Evolutionary conservation across 2,888 invertebrate species (phyloP).

Genomic region (Alsophila aescularia): DNA sequence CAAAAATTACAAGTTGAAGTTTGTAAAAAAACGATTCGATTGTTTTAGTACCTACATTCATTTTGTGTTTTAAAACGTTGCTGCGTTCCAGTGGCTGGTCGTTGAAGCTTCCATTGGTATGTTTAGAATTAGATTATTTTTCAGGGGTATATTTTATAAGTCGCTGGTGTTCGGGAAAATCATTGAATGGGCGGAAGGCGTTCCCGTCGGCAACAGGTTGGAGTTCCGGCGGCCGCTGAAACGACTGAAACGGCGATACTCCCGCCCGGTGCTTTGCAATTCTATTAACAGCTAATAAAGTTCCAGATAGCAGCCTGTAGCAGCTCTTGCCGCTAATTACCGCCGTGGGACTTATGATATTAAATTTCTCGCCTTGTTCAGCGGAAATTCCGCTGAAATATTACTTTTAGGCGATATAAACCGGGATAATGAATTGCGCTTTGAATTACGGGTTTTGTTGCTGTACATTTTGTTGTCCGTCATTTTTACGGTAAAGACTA

Average conservation of each 20-base stretch:
- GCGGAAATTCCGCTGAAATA: constrained; percentile 54
- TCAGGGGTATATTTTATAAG: constrained; percentile 35
- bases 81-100: constrained; percentile 30
- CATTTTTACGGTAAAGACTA: background rate
- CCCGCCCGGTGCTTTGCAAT: constrained; percentile 64
- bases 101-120: constrained; percentile 31
- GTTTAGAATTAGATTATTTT: constrained; percentile 30
- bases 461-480: constrained; percentile 16
- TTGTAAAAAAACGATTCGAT: constrained; percentile 40
- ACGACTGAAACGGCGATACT: constrained; percentile 47
- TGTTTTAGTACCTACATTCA: constrained; percentile 58
- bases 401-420: constrained; percentile 51
- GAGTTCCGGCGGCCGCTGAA: constrained; percentile 46
- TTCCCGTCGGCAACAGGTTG: constrained; percentile 82
- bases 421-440: constrained; percentile 44
- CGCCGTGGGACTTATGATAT: constrained; percentile 62
- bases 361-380: constrained; percentile 60
- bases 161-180: constrained; percentile 38
- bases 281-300: constrained; percentile 76
- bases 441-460: constrained; percentile 25
- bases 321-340: constrained; percentile 61
- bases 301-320: constrained; percentile 57
- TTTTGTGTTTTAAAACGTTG: constrained; percentile 64
- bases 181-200: constrained; percentile 79
- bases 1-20: constrained; percentile 34